Conservation (phyloP, 2,888 invertebrate genomes). For the Cerastis leucographa region DNA sequence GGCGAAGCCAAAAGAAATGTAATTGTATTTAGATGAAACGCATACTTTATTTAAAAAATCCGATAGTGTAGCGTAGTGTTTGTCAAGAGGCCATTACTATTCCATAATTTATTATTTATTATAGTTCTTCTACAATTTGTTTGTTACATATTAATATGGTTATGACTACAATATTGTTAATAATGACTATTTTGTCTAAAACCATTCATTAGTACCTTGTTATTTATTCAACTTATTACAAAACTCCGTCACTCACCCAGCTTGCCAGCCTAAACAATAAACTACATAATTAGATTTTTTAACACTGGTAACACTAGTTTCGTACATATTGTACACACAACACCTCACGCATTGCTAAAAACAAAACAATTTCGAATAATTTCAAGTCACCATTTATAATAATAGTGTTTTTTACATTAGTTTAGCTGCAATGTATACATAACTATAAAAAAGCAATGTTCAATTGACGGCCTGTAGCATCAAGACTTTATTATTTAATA, state of each 20-base stretch:
- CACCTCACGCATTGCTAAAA: constrained; percentile 49
- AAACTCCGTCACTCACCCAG: constrained; percentile 45
- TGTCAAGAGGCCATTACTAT: background rate
- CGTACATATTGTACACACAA: constrained; percentile 69
- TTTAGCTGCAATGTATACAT: constrained; percentile 53
- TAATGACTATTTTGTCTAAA: constrained; percentile 19
- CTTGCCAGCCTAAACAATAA: constrained; percentile 65
- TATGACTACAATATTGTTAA: constrained; percentile 23
- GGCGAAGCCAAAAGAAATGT: background rate
- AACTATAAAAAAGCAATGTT: constrained; percentile 36
- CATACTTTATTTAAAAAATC: background rate
- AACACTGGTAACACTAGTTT: constrained; percentile 75
- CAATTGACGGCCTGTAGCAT: constrained; percentile 42
- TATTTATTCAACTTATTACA: constrained; percentile 48
- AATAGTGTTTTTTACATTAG: constrained; percentile 35
- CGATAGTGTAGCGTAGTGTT: constrained; percentile 2
- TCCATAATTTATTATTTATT: background rate
- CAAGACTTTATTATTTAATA: constrained; percentile 3
- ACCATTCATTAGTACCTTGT: constrained; percentile 44
- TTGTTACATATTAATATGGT: background rate
- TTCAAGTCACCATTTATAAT: constrained; percentile 38
- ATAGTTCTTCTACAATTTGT: constrained; percentile 22
- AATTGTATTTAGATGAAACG: background rate
- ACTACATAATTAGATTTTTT: constrained; percentile 69
- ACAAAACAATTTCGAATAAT: constrained; percentile 41